Percentiles rank a stretch among this genome's conserved stretches.
Conservation (phyloP, 2,113 vertebrate genomes). For the Stegostoma tigrinum region DNA sequence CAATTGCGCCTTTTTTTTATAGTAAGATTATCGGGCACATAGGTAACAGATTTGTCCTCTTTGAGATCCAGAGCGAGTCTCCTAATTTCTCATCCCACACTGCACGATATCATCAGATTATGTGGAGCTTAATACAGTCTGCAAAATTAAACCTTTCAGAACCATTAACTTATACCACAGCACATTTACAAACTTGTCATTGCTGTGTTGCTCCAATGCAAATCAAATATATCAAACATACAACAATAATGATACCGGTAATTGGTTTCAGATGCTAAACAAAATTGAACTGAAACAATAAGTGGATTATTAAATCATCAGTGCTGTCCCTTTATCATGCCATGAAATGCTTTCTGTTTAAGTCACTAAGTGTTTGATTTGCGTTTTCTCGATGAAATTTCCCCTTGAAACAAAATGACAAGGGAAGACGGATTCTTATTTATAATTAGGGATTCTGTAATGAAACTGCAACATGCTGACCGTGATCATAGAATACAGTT, state of each 20-base stretch:
- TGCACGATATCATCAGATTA: too few relatives aligned
- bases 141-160: too few relatives aligned
- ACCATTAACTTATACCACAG: too few relatives aligned
- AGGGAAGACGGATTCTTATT: not conserved
- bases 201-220: too few relatives aligned
- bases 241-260: not conserved
- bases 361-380: not conserved
- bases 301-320: not conserved
- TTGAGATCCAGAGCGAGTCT: too few relatives aligned
- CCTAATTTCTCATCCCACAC: too few relatives aligned
- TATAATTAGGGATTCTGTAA: not conserved
- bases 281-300: not conserved
- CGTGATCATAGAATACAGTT: not conserved
- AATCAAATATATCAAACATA: too few relatives aligned
- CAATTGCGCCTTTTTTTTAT: too few relatives aligned
- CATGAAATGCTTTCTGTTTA: not conserved
- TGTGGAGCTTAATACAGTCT: too few relatives aligned
- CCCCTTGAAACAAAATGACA: not conserved
- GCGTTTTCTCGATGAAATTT: not conserved
- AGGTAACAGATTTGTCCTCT: too few relatives aligned
- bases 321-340: not conserved
- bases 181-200: too few relatives aligned
- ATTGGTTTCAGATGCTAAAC: not conserved
- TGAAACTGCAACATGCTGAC: not conserved
- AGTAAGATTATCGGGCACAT: too few relatives aligned